Evolutionary conservation across 2,888 invertebrate genomes (phyloP), one percentile per base, ranked within the genome.

Genomic region (Cryptus armator): DNA sequence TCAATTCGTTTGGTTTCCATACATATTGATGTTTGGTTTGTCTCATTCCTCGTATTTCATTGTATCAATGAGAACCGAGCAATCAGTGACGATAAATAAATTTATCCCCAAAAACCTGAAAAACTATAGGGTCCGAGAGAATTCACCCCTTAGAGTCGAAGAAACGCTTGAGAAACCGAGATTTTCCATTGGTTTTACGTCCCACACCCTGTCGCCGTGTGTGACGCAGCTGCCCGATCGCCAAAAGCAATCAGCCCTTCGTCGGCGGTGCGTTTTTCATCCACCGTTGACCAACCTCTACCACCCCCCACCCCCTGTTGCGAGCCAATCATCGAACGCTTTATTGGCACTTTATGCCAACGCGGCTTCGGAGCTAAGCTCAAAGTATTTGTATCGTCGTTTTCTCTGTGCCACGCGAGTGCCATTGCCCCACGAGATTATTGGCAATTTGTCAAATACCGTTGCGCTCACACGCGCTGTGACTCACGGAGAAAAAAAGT

Each of bases 201-300:
- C 16, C 67, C 68, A 43, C 68, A 37, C 29, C 43, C 59, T 19
- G 29, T 46, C 16, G 16, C 56, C 56, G 72, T 53, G 72, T 48
- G 77, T 81, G 87, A 67, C 83, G 37, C 87, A 88, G 89, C 85
- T 89, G 89, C 76, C 51, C 84, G 72, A 82, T 85, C 75, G 71
- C 81, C 86, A 67, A 86, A 88, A 87, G 85, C 88, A 88, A 89
- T 89, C 89, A 88, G 72, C 29, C 71, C 78, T 75, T 78, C 75
- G 76, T 81, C 68, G 74, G 72, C 79, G 83, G 48, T 67, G 62
- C 77, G 83, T 87, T 88, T 87, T 88, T 88, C 86, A 87, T 84
- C 75, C 81, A 24, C 32, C 71, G 72, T 72, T 83, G 79, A 81
- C 76, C 79, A 72, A 37, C 5, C 37, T 2, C 37, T 37, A 5